Conservation (phyloP, 2,797 vertebrate genomes). For the Spondyliosoma cantharus region DNA sequence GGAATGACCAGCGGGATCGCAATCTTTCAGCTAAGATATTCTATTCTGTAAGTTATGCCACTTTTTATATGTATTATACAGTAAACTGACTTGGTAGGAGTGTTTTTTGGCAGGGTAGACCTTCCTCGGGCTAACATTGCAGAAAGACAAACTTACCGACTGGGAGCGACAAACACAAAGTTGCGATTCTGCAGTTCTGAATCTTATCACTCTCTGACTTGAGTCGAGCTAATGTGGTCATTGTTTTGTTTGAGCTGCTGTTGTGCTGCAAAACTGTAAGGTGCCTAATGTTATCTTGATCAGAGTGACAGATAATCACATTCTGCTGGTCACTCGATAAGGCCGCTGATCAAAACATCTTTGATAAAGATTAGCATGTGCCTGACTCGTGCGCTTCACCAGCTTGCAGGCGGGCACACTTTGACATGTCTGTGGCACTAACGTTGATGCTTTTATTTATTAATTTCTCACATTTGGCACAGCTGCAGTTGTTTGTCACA, state of each 20-base stretch:
- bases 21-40: conserved; percentile 98
- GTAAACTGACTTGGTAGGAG: neutral
- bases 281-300: neutral
- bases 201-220: neutral
- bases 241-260: neutral
- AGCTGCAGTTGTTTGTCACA: neutral
- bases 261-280: neutral
- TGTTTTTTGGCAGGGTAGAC: conserved; percentile 8
- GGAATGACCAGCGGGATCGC: conserved; percentile 99
- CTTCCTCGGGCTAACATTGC: neutral
- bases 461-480: neutral
- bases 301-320: neutral
- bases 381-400: neutral
- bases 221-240: neutral
- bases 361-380: neutral
- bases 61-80: neutral
- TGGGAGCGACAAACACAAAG: conserved; percentile 6
- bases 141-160: neutral
- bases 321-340: neutral
- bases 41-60: conserved; percentile 91
- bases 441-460: conserved; percentile 9
- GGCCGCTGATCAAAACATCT: neutral
- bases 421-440: neutral
- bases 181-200: neutral
- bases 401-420: neutral